These are phyloP conservation scores for Quadriops clusia DNA, from an alignment of 2,888 invertebrate species.

Conservation along the genomic window DNA sequence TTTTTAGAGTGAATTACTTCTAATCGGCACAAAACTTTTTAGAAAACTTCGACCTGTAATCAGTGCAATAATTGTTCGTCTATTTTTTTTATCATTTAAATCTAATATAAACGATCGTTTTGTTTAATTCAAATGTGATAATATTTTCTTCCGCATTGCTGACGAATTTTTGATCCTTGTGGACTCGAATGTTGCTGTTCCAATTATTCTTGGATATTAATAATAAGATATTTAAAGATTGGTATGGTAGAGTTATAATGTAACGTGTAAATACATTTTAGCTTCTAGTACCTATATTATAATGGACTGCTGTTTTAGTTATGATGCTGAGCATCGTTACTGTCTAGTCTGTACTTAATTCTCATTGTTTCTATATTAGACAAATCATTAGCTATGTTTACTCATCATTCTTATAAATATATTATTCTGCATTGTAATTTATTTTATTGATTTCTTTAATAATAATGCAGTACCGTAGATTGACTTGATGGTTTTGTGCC, in stretches of 20 bases:
- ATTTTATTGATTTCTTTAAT: constrained; percentile 6
- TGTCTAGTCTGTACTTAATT: constrained; percentile 36
- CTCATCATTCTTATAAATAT: constrained; percentile 24
- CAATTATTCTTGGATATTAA: constrained; percentile 1
- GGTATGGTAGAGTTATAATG: constrained; percentile 14
- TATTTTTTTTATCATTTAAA: too few relatives aligned
- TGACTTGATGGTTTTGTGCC: too few relatives aligned
- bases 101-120: too few relatives aligned
- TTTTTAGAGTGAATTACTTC: too few relatives aligned
- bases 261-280: constrained; percentile 20
- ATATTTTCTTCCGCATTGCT: too few relatives aligned
- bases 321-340: constrained; percentile 29
- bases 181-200: too few relatives aligned
- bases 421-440: constrained; percentile 20
- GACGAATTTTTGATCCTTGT: too few relatives aligned
- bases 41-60: too few relatives aligned
- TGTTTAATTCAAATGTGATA: too few relatives aligned
- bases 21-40: too few relatives aligned
- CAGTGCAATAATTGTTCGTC: too few relatives aligned
- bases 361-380: constrained; percentile 26
- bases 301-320: constrained; percentile 30
- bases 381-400: constrained; percentile 22
- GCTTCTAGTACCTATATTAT: constrained; percentile 25
- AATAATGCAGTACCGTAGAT: background rate
- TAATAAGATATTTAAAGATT: constrained; percentile 8